Conservation (phyloP, 1,140 invertebrate species). For the Drosophila sechellia region DNA sequence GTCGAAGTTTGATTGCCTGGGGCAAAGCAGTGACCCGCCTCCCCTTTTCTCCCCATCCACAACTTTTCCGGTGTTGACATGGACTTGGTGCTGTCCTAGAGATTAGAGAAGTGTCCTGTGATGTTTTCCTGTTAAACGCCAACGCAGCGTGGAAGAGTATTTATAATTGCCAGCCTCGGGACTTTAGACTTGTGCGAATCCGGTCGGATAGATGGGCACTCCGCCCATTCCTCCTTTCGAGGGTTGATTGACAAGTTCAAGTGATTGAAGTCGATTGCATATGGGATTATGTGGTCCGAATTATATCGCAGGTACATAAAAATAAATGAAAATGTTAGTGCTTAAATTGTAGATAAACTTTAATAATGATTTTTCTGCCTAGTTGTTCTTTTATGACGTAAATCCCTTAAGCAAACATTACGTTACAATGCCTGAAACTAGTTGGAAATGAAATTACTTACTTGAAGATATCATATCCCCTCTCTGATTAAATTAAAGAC, state of each 20-base stretch:
- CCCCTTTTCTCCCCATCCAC: slow-evolving; percentile 11
- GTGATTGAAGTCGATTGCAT: no score
- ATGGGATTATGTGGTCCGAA: neutral
- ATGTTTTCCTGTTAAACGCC: slow-evolving; percentile 62
- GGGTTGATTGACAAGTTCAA: slow-evolving; percentile 23
- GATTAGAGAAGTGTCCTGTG: slow-evolving; percentile 63
- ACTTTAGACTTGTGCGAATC: slow-evolving; percentile 41
- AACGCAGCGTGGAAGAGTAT: slow-evolving; percentile 45
- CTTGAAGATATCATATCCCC: slow-evolving; percentile 12
- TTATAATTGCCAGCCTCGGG: slow-evolving; percentile 60
- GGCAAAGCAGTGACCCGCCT: slow-evolving; percentile 38
- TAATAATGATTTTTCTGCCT: no score
- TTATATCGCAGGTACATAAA: no score
- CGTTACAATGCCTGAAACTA: neutral
- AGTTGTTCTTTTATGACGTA: no score
- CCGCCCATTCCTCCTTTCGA: neutral
- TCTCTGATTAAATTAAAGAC: slow-evolving; percentile 20
- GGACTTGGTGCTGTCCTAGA: slow-evolving; percentile 29
- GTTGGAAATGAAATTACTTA: neutral
- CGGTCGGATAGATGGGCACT: slow-evolving; percentile 13
- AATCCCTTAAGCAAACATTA: neutral
- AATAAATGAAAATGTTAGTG: no score
- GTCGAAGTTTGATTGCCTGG: slow-evolving; percentile 73
- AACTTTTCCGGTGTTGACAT: slow-evolving; percentile 27
- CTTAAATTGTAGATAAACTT: no score